phyloP scores from a whole-genome alignment of 1,140 invertebrate genomes.

The Leptinotarsa undecemlineata region DNA sequence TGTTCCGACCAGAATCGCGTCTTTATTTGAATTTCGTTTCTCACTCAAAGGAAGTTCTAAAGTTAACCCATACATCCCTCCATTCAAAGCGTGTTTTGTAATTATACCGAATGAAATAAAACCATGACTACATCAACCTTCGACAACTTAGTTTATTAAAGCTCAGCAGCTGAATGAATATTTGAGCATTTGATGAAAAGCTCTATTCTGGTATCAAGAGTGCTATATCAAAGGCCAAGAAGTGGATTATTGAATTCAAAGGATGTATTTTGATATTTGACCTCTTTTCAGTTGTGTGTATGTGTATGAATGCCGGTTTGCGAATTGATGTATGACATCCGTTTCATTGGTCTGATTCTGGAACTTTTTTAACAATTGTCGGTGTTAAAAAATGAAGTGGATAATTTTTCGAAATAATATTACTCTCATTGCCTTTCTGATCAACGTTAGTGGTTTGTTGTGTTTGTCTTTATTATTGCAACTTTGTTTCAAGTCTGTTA shows the following conservation, averaged over 20 bases:
- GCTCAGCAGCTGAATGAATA: slow-evolving; percentile 10
- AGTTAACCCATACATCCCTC: too few relatives aligned
- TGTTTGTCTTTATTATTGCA: too few relatives aligned
- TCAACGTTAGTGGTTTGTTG: too few relatives aligned
- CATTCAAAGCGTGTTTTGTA: too few relatives aligned
- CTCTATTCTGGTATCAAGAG: slow-evolving; percentile 10
- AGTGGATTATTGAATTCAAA: slow-evolving; percentile 21
- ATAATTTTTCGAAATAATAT: too few relatives aligned
- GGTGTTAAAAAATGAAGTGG: too few relatives aligned
- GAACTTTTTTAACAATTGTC: too few relatives aligned
- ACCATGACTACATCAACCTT: not conserved
- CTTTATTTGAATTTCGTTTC: not conserved
- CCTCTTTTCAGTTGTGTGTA: not conserved
- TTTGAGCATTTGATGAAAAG: slow-evolving; percentile 17
- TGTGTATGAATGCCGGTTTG: not conserved
- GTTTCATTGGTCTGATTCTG: not conserved
- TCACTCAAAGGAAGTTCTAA: not conserved
- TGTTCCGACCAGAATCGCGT: too few relatives aligned
- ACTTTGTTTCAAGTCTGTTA: too few relatives aligned
- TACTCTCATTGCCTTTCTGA: too few relatives aligned
- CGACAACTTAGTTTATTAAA: slow-evolving; percentile 15
- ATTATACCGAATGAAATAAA: slow-evolving; percentile 7
- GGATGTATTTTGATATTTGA: slow-evolving; percentile 20
- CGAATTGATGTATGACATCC: not conserved
- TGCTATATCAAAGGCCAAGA: slow-evolving; percentile 12